Percentiles rank a stretch among this genome's conserved stretches.
These are phyloP conservation scores for Phataginus tricuspis DNA, from an alignment of 2,797 vertebrate species.

Conservation along the genomic window DNA sequence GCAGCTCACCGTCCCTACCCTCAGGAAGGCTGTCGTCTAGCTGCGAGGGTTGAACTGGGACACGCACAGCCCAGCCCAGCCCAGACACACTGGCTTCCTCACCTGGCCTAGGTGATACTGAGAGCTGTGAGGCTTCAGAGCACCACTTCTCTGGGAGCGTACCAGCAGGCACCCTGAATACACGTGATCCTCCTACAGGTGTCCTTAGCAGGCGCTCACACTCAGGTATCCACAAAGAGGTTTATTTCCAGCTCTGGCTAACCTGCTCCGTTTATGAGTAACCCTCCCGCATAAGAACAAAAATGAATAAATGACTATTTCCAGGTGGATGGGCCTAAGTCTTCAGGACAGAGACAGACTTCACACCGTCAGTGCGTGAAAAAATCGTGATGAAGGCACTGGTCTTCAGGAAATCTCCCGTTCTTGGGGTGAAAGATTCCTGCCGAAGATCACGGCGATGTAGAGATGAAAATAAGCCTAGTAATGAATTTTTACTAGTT, in stretches of 20 bases:
- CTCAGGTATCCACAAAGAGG: neutral
- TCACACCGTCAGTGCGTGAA: rapidly evolving
- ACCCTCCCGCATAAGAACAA: neutral
- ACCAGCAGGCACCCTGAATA: rapidly evolving
- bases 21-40: neutral
- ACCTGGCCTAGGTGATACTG: rapidly evolving
- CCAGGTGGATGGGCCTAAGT: neutral
- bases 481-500: neutral
- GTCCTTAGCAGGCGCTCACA: neutral
- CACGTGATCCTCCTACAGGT: neutral
- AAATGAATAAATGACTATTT: neutral
- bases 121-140: neutral
- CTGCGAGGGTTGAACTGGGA: neutral
- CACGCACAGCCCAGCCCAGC: neutral
- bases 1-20: rapidly evolving
- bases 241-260: neutral
- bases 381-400: neutral
- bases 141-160: neutral
- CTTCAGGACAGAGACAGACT: neutral
- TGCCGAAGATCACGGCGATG: neutral
- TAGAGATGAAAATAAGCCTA: neutral
- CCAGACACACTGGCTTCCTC: rapidly evolving
- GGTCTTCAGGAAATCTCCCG: neutral
- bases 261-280: neutral
- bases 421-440: neutral